Evolutionary conservation across 2,888 invertebrate species (phyloP).

Genomic region (Pedicia rivosa): DNA sequence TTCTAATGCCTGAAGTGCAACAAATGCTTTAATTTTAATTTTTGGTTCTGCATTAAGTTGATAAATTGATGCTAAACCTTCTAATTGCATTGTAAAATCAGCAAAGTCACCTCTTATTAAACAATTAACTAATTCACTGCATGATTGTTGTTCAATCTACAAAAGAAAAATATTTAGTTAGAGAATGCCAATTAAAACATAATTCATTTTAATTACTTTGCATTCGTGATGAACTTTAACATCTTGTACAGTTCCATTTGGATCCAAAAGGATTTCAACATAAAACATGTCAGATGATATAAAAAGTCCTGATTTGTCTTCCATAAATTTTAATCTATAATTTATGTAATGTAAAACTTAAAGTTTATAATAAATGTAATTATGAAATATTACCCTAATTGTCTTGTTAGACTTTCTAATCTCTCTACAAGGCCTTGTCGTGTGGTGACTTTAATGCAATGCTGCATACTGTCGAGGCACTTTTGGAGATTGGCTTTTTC

Average conservation of each 20-base stretch:
- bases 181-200: not conserved
- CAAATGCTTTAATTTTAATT: conserved; percentile 84
- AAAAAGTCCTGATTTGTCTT: conserved; percentile 67
- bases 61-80: conserved; percentile 81
- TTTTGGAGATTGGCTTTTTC: conserved; percentile 77
- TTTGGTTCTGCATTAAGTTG: conserved; percentile 90
- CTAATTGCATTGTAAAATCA: conserved; percentile 85
- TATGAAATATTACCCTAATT: conserved; percentile 48
- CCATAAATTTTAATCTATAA: conserved; percentile 61
- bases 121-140: conserved; percentile 74
- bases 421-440: conserved; percentile 84
- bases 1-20: conserved; percentile 82
- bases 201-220: conserved; percentile 33
- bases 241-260: conserved; percentile 71
- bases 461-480: conserved; percentile 81
- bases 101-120: conserved; percentile 74
- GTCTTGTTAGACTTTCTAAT: conserved; percentile 77
- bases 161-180: conserved; percentile 9
- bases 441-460: conserved; percentile 85
- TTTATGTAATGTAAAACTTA: too few relatives aligned
- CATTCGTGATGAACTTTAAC: conserved; percentile 86
- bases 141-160: conserved; percentile 60
- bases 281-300: conserved; percentile 96
- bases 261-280: conserved; percentile 75
- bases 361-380: not conserved